Evolutionary conservation across 2,888 invertebrate genomes (phyloP).

Genomic region (Phragmatobia fuliginosa): DNA sequence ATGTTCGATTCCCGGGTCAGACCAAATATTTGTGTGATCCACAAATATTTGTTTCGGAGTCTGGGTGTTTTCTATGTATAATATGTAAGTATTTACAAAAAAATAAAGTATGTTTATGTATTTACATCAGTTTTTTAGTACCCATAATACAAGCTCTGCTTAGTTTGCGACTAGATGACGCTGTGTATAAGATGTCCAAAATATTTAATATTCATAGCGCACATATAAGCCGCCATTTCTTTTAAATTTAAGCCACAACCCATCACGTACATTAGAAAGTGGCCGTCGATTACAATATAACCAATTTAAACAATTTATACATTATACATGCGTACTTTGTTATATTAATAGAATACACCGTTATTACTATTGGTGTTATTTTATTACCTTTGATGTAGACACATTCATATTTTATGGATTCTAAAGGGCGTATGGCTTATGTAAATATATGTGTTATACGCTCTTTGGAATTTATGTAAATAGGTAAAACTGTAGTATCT

Average conservation of each 20-base stretch:
- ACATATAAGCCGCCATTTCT: slow-evolving; percentile 20
- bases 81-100: too few species aligned
- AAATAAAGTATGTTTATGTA: too few species aligned
- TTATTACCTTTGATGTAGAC: neutral
- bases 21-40: too few species aligned
- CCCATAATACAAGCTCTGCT: too few species aligned
- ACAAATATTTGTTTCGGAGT: too few species aligned
- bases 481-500: too few species aligned
- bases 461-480: neutral
- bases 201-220: neutral
- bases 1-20: too few species aligned
- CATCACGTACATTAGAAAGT: slow-evolving; percentile 71
- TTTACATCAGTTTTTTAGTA: too few species aligned
- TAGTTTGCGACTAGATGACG: too few species aligned
- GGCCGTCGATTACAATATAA: slow-evolving; percentile 64
- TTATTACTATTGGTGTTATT: neutral
- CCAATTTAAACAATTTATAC: slow-evolving; percentile 71
- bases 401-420: neutral
- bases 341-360: slow-evolving; percentile 36
- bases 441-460: neutral
- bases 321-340: slow-evolving; percentile 55
- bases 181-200: too few species aligned
- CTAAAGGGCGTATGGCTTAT: neutral
- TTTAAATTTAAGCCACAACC: slow-evolving; percentile 38
- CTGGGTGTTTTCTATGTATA: too few species aligned